Evolutionary conservation across 53 echinoderm and acorn worm species (phyloP).

Genomic region (Echinarachnius parma): DNA sequence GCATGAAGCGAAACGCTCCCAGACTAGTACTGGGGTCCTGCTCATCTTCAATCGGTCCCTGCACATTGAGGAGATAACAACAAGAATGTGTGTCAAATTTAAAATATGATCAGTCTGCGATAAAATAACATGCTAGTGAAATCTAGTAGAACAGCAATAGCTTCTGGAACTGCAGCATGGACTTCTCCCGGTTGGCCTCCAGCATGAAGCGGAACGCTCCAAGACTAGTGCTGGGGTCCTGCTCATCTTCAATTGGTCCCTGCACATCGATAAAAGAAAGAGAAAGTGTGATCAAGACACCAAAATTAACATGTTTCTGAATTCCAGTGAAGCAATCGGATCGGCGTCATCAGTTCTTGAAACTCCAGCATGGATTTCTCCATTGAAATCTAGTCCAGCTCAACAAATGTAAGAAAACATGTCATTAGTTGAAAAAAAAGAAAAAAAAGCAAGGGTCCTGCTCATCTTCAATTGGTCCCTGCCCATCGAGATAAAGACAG

Average conservation of each 20-base stretch:
- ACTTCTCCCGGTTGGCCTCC: slow-evolving; percentile 82
- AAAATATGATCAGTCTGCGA: too few relatives aligned
- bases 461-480: slow-evolving; percentile 91
- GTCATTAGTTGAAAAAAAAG: too few relatives aligned
- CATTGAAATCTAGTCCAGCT: slow-evolving; percentile 88
- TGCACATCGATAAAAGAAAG: too few relatives aligned
- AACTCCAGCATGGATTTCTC: slow-evolving; percentile 93
- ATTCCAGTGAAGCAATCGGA: slow-evolving; percentile 90
- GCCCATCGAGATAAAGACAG: too few relatives aligned
- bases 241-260: slow-evolving; percentile 88
- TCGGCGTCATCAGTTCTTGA: slow-evolving; percentile 90
- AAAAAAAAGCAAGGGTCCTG: slow-evolving; percentile 78
- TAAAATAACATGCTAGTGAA: too few relatives aligned
- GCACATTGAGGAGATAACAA: too few relatives aligned
- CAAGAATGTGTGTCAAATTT: too few relatives aligned
- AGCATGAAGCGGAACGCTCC: slow-evolving; percentile 99
- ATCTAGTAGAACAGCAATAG: slow-evolving; percentile 90
- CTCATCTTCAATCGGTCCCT: slow-evolving; percentile 91
- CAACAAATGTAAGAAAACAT: slow-evolving; percentile 87
- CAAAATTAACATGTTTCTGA: too few relatives aligned
- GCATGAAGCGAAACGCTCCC: slow-evolving; percentile 97
- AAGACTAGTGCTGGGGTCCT: slow-evolving; percentile 86
- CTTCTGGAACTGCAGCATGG: slow-evolving; percentile 96
- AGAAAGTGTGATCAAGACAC: too few relatives aligned
- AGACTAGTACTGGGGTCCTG: slow-evolving; percentile 88